These are phyloP conservation scores for Mimumesa dahlbomi DNA, from an alignment of 2,888 invertebrate genomes.

Conservation along the genomic window DNA sequence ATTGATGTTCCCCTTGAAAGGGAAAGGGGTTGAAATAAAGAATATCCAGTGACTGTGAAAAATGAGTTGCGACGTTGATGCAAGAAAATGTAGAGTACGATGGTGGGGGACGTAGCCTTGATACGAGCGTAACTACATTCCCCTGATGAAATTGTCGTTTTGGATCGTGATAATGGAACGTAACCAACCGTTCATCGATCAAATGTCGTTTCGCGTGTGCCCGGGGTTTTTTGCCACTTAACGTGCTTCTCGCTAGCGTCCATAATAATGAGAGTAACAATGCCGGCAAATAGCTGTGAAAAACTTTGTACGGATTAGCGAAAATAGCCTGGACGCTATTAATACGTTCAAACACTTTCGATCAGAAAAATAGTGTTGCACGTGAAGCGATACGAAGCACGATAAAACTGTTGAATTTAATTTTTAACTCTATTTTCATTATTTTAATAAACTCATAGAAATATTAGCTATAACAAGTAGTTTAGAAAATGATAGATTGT, in stretches of 20 bases:
- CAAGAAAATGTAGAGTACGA: neutral
- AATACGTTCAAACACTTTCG: no score
- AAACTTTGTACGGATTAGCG: no score
- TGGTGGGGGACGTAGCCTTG: neutral
- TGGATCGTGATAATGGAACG: slow-evolving; percentile 47
- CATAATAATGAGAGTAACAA: slow-evolving; percentile 46
- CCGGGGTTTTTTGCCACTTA: slow-evolving; percentile 53
- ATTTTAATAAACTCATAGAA: no score
- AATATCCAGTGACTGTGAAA: neutral
- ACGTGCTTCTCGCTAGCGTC: slow-evolving; percentile 16
- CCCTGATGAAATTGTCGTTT: neutral
- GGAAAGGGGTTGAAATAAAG: neutral
- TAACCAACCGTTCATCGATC: slow-evolving; percentile 56
- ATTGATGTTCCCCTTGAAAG: neutral
- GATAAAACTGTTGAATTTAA: no score
- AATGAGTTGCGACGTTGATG: neutral
- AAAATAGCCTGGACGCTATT: no score
- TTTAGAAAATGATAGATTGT: no score
- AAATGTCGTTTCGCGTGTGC: slow-evolving; percentile 32
- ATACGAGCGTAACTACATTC: neutral
- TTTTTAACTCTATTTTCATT: no score
- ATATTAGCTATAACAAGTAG: no score
- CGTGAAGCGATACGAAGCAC: no score
- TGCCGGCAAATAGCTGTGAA: slow-evolving; percentile 3
- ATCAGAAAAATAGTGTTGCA: no score